Percentiles rank a stretch among this genome's conserved stretches.
Conservation (phyloP, 2,888 invertebrate species). For the Sphinx pinastri region DNA sequence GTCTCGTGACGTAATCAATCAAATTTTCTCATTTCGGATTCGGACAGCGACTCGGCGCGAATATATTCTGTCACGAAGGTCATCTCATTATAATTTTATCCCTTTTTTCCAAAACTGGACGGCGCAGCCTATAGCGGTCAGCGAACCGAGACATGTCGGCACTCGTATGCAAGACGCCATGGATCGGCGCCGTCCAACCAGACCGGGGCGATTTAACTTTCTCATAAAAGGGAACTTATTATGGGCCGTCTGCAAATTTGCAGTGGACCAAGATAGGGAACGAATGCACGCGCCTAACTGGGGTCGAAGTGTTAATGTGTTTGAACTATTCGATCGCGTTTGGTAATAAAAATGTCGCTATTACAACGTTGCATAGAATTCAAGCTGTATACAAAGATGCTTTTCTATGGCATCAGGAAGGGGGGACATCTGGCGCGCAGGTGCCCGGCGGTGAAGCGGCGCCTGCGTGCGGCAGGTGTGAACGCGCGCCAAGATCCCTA, state of each 20-base stretch:
- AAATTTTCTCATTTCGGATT: slow-evolving; percentile 17
- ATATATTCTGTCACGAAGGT: slow-evolving; percentile 15
- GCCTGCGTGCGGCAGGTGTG: slow-evolving; percentile 47
- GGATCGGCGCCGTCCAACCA: slow-evolving; percentile 34
- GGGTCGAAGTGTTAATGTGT: background rate
- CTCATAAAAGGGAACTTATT: slow-evolving; percentile 31
- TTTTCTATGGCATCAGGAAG: slow-evolving; percentile 34
- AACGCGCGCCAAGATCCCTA: background rate
- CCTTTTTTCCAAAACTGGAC: slow-evolving; percentile 19
- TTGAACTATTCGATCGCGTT: background rate
- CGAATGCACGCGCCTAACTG: background rate
- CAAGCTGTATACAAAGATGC: background rate
- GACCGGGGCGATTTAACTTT: slow-evolving; percentile 37
- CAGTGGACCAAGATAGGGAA: slow-evolving; percentile 25
- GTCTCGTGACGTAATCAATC: slow-evolving; percentile 20
- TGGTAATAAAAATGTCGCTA: background rate
- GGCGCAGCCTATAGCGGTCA: slow-evolving; percentile 50
- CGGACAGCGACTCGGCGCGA: slow-evolving; percentile 10
- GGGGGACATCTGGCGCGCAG: slow-evolving; percentile 73
- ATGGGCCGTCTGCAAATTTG: slow-evolving; percentile 31
- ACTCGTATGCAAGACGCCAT: slow-evolving; percentile 45
- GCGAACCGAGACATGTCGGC: slow-evolving; percentile 63
- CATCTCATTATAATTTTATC: slow-evolving; percentile 1
- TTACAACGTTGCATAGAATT: background rate
- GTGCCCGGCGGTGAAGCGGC: slow-evolving; percentile 47